A percentile compares a stretch with the other conserved stretches of the same genome.
Conservation (phyloP, 2,797 vertebrate genomes). For the Myripristis jacobus region DNA sequence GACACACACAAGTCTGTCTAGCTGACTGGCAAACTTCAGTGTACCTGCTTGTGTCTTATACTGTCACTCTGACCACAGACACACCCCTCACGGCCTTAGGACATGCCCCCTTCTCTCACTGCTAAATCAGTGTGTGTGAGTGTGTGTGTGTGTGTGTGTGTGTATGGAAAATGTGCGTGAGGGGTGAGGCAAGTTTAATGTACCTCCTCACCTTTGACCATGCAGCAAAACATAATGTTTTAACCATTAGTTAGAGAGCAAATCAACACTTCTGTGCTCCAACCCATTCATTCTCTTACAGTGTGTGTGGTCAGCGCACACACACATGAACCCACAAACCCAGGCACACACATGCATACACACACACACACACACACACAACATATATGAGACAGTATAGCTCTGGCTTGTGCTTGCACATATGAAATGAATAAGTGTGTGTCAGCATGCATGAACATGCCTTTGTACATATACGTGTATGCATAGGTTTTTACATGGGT, state of each 20-base stretch:
- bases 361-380: constrained; percentile 8
- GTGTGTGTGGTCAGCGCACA: constrained; percentile 27
- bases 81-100: constrained; percentile 67
- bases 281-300: constrained; percentile 31
- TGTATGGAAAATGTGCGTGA: neutral
- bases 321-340: neutral
- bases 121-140: constrained; percentile 28
- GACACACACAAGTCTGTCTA: constrained; percentile 40
- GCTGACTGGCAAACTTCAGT: constrained; percentile 52
- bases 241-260: constrained; percentile 47
- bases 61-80: constrained; percentile 69
- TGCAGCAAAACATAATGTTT: constrained; percentile 51
- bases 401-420: neutral
- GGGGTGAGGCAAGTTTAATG: constrained; percentile 36
- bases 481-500: neutral
- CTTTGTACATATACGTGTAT: neutral
- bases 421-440: neutral
- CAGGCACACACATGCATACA: neutral
- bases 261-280: constrained; percentile 40
- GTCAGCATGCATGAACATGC: neutral
- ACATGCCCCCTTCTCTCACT: constrained; percentile 62
- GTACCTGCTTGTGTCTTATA: constrained; percentile 78
- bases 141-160: constrained; percentile 19
- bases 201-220: constrained; percentile 54
- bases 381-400: neutral